Percentiles rank a stretch among this genome's conserved stretches.
These are phyloP conservation scores for Antennarius striatus DNA, from an alignment of 2,113 vertebrate genomes.

Conservation along the genomic window DNA sequence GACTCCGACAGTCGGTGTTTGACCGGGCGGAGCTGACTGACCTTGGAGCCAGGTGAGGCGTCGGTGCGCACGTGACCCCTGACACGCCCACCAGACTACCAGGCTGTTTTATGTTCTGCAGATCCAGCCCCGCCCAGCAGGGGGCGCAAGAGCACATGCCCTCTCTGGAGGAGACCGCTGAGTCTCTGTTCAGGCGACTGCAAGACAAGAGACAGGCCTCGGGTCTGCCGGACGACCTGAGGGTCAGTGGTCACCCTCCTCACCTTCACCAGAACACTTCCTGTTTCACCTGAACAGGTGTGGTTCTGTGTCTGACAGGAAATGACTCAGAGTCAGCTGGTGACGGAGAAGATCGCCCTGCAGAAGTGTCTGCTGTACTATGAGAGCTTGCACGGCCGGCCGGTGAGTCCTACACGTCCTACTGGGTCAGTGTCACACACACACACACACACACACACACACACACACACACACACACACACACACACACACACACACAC, in stretches of 20 bases:
- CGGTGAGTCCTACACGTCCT: constrained; percentile 70
- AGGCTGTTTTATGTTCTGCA: constrained; percentile 33
- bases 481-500: too few relatives aligned
- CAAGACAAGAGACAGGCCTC: constrained; percentile 85
- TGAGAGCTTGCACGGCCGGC: constrained; percentile 82
- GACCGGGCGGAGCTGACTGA: constrained; percentile 71
- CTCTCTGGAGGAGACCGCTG: constrained; percentile 85
- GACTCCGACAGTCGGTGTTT: constrained; percentile 87
- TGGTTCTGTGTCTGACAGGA: constrained; percentile 73
- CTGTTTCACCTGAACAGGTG: too few relatives aligned
- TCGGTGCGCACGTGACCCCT: too few relatives aligned
- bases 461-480: too few relatives aligned
- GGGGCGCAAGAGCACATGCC: constrained; percentile 75
- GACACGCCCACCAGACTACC: neutral
- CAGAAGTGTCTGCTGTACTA: constrained; percentile 88
- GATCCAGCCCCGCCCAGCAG: constrained; percentile 67
- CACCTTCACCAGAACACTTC: neutral
- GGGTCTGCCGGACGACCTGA: constrained; percentile 85
- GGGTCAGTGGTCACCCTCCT: constrained; percentile 74
- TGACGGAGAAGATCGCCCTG: constrained; percentile 85
- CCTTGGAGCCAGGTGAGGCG: neutral
- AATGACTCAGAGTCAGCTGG: constrained; percentile 87
- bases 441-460: too few relatives aligned
- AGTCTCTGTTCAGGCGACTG: constrained; percentile 78
- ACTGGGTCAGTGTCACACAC: too few relatives aligned